phyloP scores from a whole-genome alignment of 2,888 invertebrate genomes.

The Notodonta ziczac region DNA sequence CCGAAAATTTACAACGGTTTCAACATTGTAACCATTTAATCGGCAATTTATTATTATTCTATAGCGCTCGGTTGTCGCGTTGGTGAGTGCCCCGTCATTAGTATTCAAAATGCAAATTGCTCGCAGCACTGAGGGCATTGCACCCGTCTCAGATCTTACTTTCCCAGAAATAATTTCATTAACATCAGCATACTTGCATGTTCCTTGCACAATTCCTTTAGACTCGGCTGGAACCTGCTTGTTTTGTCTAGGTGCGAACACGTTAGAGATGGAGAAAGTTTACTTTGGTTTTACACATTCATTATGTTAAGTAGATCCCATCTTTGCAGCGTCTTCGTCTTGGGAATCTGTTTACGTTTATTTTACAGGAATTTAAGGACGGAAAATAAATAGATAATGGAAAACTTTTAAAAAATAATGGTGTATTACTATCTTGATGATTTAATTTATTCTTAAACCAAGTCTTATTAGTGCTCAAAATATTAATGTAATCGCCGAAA shows the following conservation, averaged over 20 bases:
- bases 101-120: slow-evolving; percentile 82
- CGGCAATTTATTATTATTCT: slow-evolving; percentile 62
- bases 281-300: slow-evolving; percentile 23
- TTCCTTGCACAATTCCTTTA: slow-evolving; percentile 64
- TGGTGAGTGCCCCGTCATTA: slow-evolving; percentile 69
- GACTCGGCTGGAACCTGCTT: slow-evolving; percentile 52
- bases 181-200: slow-evolving; percentile 74
- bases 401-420: background rate
- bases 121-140: slow-evolving; percentile 70
- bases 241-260: slow-evolving; percentile 35
- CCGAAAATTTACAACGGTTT: slow-evolving; percentile 36
- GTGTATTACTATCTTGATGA: too few species aligned
- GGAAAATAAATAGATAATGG: background rate
- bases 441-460: too few species aligned
- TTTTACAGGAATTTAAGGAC: slow-evolving; percentile 2
- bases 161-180: slow-evolving; percentile 82
- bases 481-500: too few species aligned
- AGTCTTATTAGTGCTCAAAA: too few species aligned
- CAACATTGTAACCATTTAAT: slow-evolving; percentile 53
- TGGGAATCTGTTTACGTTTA: slow-evolving; percentile 3
- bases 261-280: slow-evolving; percentile 31
- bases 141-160: slow-evolving; percentile 77
- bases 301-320: slow-evolving; percentile 26
- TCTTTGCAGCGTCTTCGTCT: slow-evolving; percentile 11
- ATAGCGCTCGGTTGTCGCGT: slow-evolving; percentile 59